These are phyloP conservation scores for Heliornis fulica DNA, from an alignment of 2,113 vertebrate genomes.

Conservation along the genomic window DNA sequence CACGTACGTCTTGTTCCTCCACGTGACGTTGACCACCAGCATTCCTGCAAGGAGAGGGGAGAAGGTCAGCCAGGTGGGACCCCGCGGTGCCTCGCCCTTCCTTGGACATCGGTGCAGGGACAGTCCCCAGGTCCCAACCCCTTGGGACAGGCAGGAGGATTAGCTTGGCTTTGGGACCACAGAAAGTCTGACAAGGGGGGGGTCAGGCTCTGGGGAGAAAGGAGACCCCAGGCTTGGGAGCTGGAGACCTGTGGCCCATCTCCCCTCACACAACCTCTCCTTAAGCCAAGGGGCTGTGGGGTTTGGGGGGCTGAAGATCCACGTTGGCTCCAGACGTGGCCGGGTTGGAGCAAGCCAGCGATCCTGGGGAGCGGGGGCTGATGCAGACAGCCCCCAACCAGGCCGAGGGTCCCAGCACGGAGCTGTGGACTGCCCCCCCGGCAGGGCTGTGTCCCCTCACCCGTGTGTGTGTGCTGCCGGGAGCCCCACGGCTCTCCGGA, in stretches of 20 bases:
- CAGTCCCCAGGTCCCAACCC: not conserved
- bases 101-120: not conserved
- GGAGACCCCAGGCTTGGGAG: not conserved
- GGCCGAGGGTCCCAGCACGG: rapidly evolving
- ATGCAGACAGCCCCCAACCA: not conserved
- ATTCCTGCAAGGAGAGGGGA: constrained; percentile 80
- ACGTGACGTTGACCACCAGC: constrained; percentile 98
- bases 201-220: not conserved
- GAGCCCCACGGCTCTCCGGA: rapidly evolving
- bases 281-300: not conserved
- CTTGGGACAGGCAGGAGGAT: rapidly evolving
- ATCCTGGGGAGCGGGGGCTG: not conserved
- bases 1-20: constrained; percentile 98
- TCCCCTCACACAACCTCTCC: not conserved
- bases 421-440: not conserved
- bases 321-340: rapidly evolving
- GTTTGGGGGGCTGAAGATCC: not conserved
- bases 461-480: rapidly evolving
- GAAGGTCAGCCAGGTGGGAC: not conserved
- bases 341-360: not conserved
- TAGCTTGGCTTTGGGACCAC: not conserved
- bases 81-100: rapidly evolving
- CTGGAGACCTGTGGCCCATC: not conserved
- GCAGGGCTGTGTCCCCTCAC: rapidly evolving
- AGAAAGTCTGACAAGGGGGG: not conserved